phyloP scores from a whole-genome alignment of 2,797 vertebrate genomes.

The Takifugu rubripes region DNA sequence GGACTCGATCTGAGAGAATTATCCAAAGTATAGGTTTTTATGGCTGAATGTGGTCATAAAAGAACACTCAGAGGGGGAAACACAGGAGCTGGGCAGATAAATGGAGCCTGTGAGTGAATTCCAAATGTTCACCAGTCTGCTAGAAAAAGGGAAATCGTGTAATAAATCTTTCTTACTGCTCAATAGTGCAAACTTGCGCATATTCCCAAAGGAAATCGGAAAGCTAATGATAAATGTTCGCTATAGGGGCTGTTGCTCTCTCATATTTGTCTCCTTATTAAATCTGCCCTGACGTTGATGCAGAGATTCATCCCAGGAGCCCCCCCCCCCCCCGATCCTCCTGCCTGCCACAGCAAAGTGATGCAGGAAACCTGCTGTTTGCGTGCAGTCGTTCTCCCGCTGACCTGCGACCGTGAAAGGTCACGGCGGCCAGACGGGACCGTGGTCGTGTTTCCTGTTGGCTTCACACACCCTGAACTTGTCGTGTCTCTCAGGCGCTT shows the following conservation, averaged over 20 bases:
- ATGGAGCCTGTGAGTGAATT: no score
- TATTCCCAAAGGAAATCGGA: not conserved
- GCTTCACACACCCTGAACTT: not conserved
- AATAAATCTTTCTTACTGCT: not conserved
- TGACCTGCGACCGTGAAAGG: not conserved
- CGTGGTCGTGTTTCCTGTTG: no score
- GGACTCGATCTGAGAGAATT: no score
- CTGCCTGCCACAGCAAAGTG: slow-evolving; percentile 25
- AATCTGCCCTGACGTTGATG: slow-evolving; percentile 10
- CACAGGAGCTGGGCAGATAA: no score
- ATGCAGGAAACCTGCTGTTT: slow-evolving; percentile 4
- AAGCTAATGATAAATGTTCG: not conserved
- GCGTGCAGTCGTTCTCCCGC: not conserved
- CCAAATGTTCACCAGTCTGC: no score
- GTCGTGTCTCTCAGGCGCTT: no score
- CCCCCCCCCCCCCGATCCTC: slow-evolving; percentile 1
- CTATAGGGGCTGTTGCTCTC: not conserved
- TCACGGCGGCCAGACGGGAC: not conserved
- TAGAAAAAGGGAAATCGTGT: not conserved
- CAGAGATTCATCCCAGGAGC: slow-evolving; percentile 11
- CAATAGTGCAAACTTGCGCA: not conserved
- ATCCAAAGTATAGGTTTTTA: not conserved
- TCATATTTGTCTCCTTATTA: slow-evolving; percentile 2
- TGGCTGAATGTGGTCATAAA: not conserved
- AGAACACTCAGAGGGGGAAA: not conserved